phyloP scores from a whole-genome alignment of 2,888 invertebrate genomes.

The Melieria crassipennis region DNA sequence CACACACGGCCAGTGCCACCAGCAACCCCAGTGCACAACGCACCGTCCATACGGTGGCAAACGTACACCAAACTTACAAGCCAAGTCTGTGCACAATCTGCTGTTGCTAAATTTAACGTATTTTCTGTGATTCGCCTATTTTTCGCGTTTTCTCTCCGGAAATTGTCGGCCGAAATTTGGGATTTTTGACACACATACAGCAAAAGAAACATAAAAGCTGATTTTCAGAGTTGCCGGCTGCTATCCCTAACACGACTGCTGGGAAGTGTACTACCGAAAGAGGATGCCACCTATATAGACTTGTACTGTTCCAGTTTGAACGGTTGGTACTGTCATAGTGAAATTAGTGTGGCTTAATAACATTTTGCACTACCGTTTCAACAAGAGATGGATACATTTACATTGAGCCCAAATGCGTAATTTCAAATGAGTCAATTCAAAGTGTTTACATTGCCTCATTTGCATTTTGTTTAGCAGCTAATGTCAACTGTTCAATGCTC shows the following conservation, averaged over 20 bases:
- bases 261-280: no score
- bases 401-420: no score
- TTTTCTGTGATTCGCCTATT: slow-evolving; percentile 23
- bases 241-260: background rate
- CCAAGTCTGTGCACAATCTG: slow-evolving; percentile 22
- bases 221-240: slow-evolving; percentile 23
- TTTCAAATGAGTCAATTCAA: no score
- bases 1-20: slow-evolving; percentile 11
- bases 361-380: no score
- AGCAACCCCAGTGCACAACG: background rate
- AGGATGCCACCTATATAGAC: no score
- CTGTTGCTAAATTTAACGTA: slow-evolving; percentile 27
- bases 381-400: no score
- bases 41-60: background rate
- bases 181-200: slow-evolving; percentile 28
- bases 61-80: slow-evolving; percentile 28
- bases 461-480: no score
- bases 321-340: no score
- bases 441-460: no score
- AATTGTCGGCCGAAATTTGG: slow-evolving; percentile 18
- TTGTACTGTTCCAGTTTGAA: no score
- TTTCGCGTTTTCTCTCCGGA: slow-evolving; percentile 31
- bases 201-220: slow-evolving; percentile 22
- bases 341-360: no score
- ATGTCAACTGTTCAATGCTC: no score